Conservation (phyloP, 2,888 invertebrate genomes). For the Portevinia maculata region DNA sequence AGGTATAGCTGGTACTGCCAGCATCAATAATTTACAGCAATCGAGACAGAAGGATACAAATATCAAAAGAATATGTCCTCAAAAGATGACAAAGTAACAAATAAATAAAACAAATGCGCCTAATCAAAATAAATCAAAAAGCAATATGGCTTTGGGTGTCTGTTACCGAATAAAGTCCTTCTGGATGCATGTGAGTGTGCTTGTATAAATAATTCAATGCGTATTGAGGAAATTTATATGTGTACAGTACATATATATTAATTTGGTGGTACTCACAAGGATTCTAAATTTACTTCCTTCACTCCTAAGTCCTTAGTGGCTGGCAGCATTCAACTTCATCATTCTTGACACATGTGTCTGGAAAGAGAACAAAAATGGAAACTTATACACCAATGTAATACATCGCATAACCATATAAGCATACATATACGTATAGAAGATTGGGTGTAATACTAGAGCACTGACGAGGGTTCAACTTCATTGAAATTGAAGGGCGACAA, state of each 20-base stretch:
- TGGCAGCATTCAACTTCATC: conserved; percentile 51
- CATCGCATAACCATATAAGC: not conserved
- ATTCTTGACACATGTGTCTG: conserved; percentile 55
- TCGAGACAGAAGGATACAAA: not conserved
- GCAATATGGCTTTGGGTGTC: conserved; percentile 17
- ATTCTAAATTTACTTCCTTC: conserved; percentile 46
- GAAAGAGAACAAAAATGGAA: conserved; percentile 32
- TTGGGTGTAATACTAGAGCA: conserved; percentile 1
- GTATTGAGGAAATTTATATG: not conserved
- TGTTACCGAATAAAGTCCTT: conserved; percentile 17
- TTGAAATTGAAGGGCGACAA: conserved; percentile 47
- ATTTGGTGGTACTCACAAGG: conserved; percentile 21
- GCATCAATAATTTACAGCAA: conserved; percentile 46
- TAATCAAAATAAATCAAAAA: conserved; percentile 61
- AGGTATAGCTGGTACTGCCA: conserved; percentile 19
- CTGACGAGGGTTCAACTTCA: conserved; percentile 51
- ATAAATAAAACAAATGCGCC: conserved; percentile 45
- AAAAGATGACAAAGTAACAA: conserved; percentile 30
- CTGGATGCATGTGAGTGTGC: not conserved
- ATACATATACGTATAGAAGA: conserved; percentile 18
- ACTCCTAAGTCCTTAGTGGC: too few species aligned
- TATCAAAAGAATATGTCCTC: not conserved
- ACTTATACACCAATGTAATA: conserved; percentile 13
- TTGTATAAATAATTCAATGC: conserved; percentile 31
- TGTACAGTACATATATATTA: not conserved